Conservation (phyloP, 2,888 invertebrate species). For the Neoaliturus tenellus region DNA sequence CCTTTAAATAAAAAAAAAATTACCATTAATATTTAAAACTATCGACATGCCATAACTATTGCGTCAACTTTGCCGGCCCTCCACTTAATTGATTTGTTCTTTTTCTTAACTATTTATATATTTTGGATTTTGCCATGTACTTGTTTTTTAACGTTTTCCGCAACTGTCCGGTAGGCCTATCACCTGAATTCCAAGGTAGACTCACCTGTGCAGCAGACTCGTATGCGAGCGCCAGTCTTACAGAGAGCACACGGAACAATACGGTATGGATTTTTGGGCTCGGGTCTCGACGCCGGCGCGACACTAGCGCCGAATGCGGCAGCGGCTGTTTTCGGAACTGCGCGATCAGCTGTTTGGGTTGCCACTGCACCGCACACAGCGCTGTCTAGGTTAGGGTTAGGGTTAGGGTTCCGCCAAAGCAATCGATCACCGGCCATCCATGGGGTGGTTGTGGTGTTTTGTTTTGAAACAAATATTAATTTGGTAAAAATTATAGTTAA, state of each 20-base stretch:
- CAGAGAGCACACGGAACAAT: constrained; percentile 24
- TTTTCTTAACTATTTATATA: background rate
- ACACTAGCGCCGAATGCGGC: constrained; percentile 13
- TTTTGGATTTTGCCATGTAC: too few relatives aligned
- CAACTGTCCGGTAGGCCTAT: too few relatives aligned
- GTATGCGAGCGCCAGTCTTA: background rate
- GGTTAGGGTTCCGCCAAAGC: background rate
- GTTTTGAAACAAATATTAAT: too few relatives aligned
- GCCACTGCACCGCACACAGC: constrained; percentile 1
- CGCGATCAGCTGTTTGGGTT: constrained; percentile 1
- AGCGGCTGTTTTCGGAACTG: background rate
- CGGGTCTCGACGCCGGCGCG: constrained; percentile 2
- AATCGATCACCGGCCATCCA: constrained; percentile 5
- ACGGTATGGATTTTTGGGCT: constrained; percentile 37
- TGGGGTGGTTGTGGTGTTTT: background rate
- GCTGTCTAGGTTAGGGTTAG: constrained; percentile 11
- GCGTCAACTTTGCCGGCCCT: background rate
- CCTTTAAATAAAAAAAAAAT: too few relatives aligned
- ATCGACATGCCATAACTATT: background rate
- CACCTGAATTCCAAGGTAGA: too few relatives aligned
- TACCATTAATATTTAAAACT: too few relatives aligned
- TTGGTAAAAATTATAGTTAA: too few relatives aligned
- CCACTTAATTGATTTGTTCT: background rate
- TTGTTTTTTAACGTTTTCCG: too few relatives aligned
- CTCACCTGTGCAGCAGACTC: background rate